Evolutionary conservation across 2,113 vertebrate genomes (phyloP), one percentile per base, ranked within the genome.

Genomic region (Chrysochloris asiatica): DNA sequence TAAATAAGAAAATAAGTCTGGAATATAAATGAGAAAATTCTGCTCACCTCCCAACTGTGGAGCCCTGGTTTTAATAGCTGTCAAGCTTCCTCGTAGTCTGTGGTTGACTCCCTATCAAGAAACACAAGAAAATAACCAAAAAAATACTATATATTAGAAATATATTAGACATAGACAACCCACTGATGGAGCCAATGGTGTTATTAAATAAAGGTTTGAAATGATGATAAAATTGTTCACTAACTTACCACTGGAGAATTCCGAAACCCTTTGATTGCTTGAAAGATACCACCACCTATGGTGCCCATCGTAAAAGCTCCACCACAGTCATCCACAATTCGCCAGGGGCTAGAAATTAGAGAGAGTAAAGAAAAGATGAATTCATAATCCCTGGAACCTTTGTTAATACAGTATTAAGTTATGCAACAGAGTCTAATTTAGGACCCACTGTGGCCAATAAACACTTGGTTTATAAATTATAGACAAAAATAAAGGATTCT

Each of bases 221-320:
- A 3, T 21, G 14, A 56, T 11, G 14, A 63, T 12, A 47, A 72
- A n/a, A 36, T 24, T 22, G 47, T 30, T 22, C 75, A 11, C 36
- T 36, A 38, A 98, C 99, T 98, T 93, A 99, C 99, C 96, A 98
- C 97, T 28, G 99, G 99, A 89, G 99, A 98, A 93, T 99, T 99
- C 94, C 99, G 98, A 95, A 99, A 99, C 47, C 99, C 99, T 97
- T 99, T 99, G 80, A 99, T 98, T 6, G 99, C 98, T 93, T 99
- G 99, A 97, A 99, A 99, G 93, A 99, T 98, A 43, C 99, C 99
- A 63, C 99, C 99, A 92, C 99, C 99, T 45, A 99, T 99, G 71
- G 98, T 98, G 28, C 99, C 99, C 99, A 99, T 99, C 0, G 99
- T 99, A 95, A 99, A 99, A 48, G 99, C 99, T 0, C 99, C 99